Evolutionary conservation across 1,140 invertebrate genomes (phyloP), one percentile per base, ranked within the genome.

Genomic region (Adelges cooleyi): DNA sequence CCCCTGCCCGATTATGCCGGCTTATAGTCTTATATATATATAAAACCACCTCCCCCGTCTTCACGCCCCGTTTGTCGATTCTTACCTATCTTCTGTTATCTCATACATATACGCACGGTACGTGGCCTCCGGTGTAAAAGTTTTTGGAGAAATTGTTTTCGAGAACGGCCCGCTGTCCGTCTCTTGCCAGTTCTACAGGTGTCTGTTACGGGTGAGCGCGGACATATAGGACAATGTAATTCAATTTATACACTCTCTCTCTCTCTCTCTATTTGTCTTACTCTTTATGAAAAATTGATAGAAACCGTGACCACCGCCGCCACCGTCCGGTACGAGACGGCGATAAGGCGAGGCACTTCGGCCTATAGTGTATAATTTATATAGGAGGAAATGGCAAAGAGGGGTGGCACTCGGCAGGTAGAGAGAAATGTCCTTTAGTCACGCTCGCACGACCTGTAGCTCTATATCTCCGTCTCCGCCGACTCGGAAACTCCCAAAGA

Each of bases 141-240:
- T 44, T 44, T 59, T 46, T 22, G 22, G 15, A 23, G 40, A 46
- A 54, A 44, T 59, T 18, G 54, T 59, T 59, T 59, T 25, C 40
- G 9, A 27, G 23, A 46, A 44, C n/a, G n/a, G 27, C 54, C 6
- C 20, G 8, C 52, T 18, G 17, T 20, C 8, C 33, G 13, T 15
- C n/a, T 13, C 8, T 10, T 15, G 6, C 18, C 29, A 33, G 5
- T 42, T 42, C 53, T 40, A 25, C 36, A 23, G 53, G 53, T 56
- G 36, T 56, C 36, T 42, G 20, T 1, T 6, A 3, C 5, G 29
- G 11, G 11, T 11, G 4, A 25, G 27, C 40, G 13, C 6, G 22
- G 15, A 10, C 17, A 38, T 4, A 18, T 6, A n/a, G 54, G 8
- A 13, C 15, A 17, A 15, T 40, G 51, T 42, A 59, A 59, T 59